Base-by-base conservation (phyloP, 2,113 vertebrate species). In the Pao palembangensis region DNA sequence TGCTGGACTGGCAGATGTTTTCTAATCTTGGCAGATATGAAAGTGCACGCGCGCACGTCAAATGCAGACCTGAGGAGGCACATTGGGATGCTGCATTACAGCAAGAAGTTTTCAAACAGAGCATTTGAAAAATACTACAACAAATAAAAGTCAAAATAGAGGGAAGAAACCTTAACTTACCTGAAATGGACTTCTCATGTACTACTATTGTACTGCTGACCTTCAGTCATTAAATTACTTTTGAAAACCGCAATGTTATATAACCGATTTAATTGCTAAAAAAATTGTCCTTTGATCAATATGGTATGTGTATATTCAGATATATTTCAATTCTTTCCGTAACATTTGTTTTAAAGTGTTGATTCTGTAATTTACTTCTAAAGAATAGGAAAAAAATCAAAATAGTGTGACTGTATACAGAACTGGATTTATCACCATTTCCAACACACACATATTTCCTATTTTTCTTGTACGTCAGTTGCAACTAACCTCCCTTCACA, bases 401-500 rank as follows among this genome's bases (percentile, higher is more conserved):
- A 44, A 44, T 44, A 17, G 14, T 17, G 2, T 2, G 13, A 14
- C 13, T 43, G 43, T 44, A 44, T 17, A 38, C 10, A 38, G 34
- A 38, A 38, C 34, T 38, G 34, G 8, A 38, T 38, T 12, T 38
- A 12, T 4, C 48, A 21, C 19, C n/a, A 0, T 0, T 17, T 17
- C 17, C 15, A 16, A 47, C 23, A 17, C 53, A 60, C 55, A 52
- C 47, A 59, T 23, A 66, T 57, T 61, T 76, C 53, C 60, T 48
- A 59, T 41, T 50, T 58, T 46, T 79, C 69, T 71, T 23, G 20
- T 75, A 48, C 64, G 58, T 85, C 84, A 82, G 65, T 90, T 84
- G 80, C 75, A 73, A 15, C 56, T 63, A 62, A 79, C 59, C 61
- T 72, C 58, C 78, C 62, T 84, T 84, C 71, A 81, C 84, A 88